Evolutionary conservation across 2,113 vertebrate genomes (phyloP).

Genomic region (Hipposideros armiger): DNA sequence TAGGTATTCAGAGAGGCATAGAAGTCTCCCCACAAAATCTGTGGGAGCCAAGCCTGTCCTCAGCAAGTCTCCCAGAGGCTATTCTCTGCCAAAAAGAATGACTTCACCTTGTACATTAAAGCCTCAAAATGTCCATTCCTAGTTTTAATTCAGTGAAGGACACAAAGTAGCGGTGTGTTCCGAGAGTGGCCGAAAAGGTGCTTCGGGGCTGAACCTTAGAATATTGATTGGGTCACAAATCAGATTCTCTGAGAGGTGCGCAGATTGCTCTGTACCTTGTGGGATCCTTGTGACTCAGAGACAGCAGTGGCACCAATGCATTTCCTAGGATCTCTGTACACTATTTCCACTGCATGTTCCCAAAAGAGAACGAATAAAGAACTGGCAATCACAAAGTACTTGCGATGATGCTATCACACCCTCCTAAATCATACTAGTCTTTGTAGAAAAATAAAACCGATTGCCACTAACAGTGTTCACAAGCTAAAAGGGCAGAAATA

Average conservation of each 20-base stretch:
- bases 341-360: not conserved
- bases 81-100: slow-evolving; percentile 24
- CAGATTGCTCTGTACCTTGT: not conserved
- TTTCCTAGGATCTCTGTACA: not conserved
- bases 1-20: not conserved
- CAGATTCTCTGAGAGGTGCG: not conserved
- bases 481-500: not conserved
- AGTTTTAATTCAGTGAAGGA: not conserved
- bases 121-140: not conserved
- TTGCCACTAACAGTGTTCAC: not conserved
- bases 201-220: not conserved
- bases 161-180: not conserved
- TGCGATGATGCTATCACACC: not conserved
- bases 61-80: not conserved
- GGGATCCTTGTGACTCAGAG: not conserved
- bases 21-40: not conserved
- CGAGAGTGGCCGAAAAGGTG: not conserved
- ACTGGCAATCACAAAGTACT: not conserved
- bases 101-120: slow-evolving; percentile 17
- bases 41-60: not conserved
- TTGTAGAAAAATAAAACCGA: not conserved
- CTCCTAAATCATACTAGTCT: not conserved
- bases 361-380: not conserved
- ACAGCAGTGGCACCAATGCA: not conserved
- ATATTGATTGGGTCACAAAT: not conserved